phyloP scores from a whole-genome alignment of 2,113 vertebrate species.

The Psilopogon haemacephalus region DNA sequence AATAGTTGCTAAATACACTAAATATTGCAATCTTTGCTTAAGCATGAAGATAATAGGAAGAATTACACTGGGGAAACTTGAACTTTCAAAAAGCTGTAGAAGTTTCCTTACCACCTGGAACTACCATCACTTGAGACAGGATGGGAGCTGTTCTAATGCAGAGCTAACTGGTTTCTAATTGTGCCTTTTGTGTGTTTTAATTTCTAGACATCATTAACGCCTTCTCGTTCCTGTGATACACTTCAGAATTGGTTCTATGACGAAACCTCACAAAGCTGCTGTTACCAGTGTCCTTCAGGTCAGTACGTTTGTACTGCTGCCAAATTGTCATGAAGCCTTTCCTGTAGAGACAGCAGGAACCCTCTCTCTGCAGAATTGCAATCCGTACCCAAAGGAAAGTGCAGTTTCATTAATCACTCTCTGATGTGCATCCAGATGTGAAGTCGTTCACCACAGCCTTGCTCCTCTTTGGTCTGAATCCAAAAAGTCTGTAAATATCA shows the following conservation, averaged over 20 bases:
- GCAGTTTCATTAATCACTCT: background rate
- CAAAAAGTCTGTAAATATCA: background rate
- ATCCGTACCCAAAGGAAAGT: background rate
- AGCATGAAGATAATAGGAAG: background rate
- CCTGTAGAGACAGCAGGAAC: background rate
- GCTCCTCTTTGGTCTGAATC: background rate
- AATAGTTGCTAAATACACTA: background rate
- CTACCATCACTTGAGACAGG: background rate
- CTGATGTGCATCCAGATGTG: background rate
- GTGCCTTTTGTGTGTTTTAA: background rate
- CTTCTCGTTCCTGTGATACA: background rate
- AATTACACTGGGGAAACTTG: background rate
- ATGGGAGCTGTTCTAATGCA: background rate
- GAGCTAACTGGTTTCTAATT: background rate
- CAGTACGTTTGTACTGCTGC: background rate
- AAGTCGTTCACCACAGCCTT: background rate
- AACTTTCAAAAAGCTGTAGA: background rate
- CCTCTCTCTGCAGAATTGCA: background rate
- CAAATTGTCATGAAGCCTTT: background rate
- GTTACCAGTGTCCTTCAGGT: constrained; percentile 66
- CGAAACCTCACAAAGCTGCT: constrained; percentile 26
- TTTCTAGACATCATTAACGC: background rate
- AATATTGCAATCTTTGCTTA: background rate
- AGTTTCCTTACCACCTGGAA: background rate
- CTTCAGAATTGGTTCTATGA: background rate